phyloP scores from a whole-genome alignment of 1,140 invertebrate species.

The Triops cancriformis region DNA sequence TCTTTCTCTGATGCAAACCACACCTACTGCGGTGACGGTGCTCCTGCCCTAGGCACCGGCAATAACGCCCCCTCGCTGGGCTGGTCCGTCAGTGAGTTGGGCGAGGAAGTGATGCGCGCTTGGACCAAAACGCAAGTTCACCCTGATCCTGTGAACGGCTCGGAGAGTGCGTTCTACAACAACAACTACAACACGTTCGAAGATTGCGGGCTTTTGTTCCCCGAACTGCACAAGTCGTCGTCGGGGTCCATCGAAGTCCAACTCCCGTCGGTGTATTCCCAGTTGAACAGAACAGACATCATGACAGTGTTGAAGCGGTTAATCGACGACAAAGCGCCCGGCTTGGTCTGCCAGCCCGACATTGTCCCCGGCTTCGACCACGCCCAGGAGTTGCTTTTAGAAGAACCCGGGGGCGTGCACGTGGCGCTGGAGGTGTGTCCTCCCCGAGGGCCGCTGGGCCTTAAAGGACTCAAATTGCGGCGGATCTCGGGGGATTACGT shows the following conservation, averaged over 20 bases:
- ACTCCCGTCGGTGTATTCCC: constrained; percentile 67
- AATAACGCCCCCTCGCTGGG: constrained; percentile 25
- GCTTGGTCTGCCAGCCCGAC: constrained; percentile 39
- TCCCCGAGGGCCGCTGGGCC: constrained; percentile 32
- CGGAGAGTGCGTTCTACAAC: neutral
- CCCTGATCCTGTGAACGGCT: neutral
- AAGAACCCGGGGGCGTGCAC: constrained; percentile 25
- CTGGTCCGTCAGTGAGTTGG: neutral
- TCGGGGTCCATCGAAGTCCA: constrained; percentile 53
- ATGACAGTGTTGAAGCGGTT: constrained; percentile 70
- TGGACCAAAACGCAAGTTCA: neutral
- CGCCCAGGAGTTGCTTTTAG: constrained; percentile 31
- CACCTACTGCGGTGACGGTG: neutral
- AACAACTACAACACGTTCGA: constrained; percentile 21
- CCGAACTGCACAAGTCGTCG: constrained; percentile 40
- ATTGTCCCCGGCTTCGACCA: constrained; percentile 44
- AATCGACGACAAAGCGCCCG: constrained; percentile 64
- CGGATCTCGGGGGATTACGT: constrained; percentile 83
- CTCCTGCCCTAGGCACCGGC: constrained; percentile 23
- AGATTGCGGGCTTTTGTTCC: constrained; percentile 27
- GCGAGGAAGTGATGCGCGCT: neutral
- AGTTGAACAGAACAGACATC: constrained; percentile 65
- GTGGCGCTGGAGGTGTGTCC: constrained; percentile 34
- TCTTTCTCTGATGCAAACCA: constrained; percentile 6
- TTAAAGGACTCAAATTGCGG: constrained; percentile 76